Base-by-base conservation (phyloP, 2,888 invertebrate genomes). In the Tenthredo distinguenda region DNA sequence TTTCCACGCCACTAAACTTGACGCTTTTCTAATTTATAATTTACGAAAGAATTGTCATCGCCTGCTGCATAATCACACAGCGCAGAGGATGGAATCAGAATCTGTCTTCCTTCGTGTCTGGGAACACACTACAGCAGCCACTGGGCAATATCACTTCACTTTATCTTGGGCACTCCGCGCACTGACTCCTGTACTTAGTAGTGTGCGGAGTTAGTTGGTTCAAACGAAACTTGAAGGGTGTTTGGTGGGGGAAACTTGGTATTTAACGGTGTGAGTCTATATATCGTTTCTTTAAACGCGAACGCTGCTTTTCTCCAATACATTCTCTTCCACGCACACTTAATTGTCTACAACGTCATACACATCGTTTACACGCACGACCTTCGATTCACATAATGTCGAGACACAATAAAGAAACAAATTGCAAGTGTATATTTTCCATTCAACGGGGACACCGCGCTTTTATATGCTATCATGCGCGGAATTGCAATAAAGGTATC, bases 121-220 rank as follows among this genome's bases (percentile, higher is more conserved):
- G 47, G 50, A 18, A 50, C 47, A 83, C 62, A 83, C 83, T 83
- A 83, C 21, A 34, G 26, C 40, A 34, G 77, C n/a, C 50, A 50
- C 55, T 31, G 5, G 40, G 43, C 50, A 71, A 83, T 83, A 83
- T 83, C 83, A 71, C 83, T 86, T 86, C 86, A 86, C 88, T 77
- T 88, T 90, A 90, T 89, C 88, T 76, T 50, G 43, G 86, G 85
- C 86, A 85, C 85, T 87, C 84, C 83, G 87, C 68, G 55, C 77
- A 77, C 50, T 21, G 47, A 26, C 76, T 31, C 21, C 5, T 26
- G 65, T 81, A 81, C 81, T 81, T 81, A n/a, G 40, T 21, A 68
- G 83, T 71, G 43, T 65, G 71, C 50, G 31, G 83, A 68, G 83
- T 81, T 40, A 47, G 83, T 83, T 26, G 62, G 37, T 81, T 74